Evolutionary conservation across 2,797 vertebrate species (phyloP).

Genomic region (Platyrinchus mystaceus): DNA sequence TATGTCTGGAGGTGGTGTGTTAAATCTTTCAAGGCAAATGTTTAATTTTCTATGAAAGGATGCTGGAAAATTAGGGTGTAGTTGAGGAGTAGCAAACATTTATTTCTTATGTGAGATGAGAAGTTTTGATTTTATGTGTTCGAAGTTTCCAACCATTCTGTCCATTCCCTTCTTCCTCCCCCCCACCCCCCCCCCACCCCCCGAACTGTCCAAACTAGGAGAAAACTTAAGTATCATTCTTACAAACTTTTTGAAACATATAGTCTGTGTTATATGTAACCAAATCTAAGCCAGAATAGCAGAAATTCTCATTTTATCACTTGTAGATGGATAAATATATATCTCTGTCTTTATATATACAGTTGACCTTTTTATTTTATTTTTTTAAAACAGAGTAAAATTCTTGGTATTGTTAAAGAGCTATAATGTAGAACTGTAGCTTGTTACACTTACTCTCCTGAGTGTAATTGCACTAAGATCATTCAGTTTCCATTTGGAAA

Average conservation of each 20-base stretch:
- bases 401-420: slow-evolving; percentile 79
- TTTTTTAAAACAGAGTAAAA: slow-evolving; percentile 58
- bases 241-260: slow-evolving; percentile 1
- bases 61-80: background rate
- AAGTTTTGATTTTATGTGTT: slow-evolving; percentile 42
- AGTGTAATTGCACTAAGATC: slow-evolving; percentile 90
- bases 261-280: background rate
- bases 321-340: background rate
- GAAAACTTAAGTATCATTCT: slow-evolving; percentile 35
- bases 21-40: slow-evolving; percentile 55
- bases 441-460: slow-evolving; percentile 88
- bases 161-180: background rate
- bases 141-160: slow-evolving; percentile 36
- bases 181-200: no score
- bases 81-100: background rate
- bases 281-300: background rate
- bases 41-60: slow-evolving; percentile 32
- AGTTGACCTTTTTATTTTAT: slow-evolving; percentile 71
- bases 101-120: slow-evolving; percentile 12
- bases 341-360: slow-evolving; percentile 17
- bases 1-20: slow-evolving; percentile 17
- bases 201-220: background rate
- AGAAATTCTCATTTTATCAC: background rate
- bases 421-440: slow-evolving; percentile 85
- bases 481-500: slow-evolving; percentile 88